Conservation (phyloP, 1,140 invertebrate species). For the Microplitis mediator region DNA sequence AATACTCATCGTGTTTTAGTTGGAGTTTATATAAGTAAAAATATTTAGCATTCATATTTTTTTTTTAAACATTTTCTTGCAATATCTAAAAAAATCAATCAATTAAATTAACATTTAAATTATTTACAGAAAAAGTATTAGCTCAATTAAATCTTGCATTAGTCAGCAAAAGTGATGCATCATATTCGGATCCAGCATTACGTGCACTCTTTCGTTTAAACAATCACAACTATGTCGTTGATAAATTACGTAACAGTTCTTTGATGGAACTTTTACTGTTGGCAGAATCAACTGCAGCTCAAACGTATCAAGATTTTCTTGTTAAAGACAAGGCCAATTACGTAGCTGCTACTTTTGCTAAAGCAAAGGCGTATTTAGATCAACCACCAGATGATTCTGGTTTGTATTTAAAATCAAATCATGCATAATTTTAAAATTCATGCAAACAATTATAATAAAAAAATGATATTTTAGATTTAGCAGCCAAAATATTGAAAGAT, state of each 20-base stretch:
- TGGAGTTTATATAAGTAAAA: conserved; percentile 79
- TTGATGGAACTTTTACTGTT: conserved; percentile 80
- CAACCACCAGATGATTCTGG: conserved; percentile 54
- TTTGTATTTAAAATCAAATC: conserved; percentile 27
- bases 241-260: conserved; percentile 82
- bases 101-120: conserved; percentile 10
- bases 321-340: conserved; percentile 53
- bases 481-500: conserved; percentile 85
- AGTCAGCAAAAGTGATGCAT: conserved; percentile 81
- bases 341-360: conserved; percentile 53
- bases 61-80: conserved; percentile 12
- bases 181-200: conserved; percentile 79
- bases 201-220: conserved; percentile 88
- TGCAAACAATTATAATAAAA: background rate
- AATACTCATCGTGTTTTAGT: conserved; percentile 67
- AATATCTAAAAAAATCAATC: background rate
- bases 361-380: conserved; percentile 51
- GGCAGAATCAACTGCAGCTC: conserved; percentile 83
- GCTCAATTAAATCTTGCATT: conserved; percentile 84
- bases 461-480: conserved; percentile 56
- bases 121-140: conserved; percentile 78
- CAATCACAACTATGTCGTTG: conserved; percentile 92
- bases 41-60: conserved; percentile 18
- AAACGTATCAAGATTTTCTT: conserved; percentile 79
- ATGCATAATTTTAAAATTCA: background rate